Conservation (phyloP, 2,797 vertebrate species). For the Tarsius wallacei region DNA sequence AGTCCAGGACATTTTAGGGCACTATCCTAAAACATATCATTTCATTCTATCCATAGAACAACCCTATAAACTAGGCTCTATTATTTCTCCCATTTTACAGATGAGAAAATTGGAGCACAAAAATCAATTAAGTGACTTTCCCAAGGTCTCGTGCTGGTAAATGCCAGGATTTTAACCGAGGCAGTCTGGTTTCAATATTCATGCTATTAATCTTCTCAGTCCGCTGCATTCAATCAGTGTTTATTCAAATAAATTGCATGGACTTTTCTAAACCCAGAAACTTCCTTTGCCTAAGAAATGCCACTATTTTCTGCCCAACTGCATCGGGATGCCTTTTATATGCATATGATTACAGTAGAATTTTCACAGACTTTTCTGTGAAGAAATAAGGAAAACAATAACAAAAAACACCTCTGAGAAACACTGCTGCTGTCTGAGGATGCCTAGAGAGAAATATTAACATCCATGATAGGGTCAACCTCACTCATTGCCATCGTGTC, state of each 20-base stretch:
- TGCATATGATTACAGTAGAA: background rate
- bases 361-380: conserved; percentile 52
- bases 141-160: background rate
- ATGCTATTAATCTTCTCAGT: background rate
- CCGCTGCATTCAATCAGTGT: background rate
- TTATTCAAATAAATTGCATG: conserved; percentile 5
- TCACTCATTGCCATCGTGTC: background rate
- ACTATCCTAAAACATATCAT: background rate
- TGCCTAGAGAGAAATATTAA: conserved; percentile 6
- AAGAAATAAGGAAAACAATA: background rate
- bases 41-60: background rate
- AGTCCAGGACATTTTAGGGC: background rate
- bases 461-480: background rate
- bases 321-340: background rate
- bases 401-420: background rate
- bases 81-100: conserved; percentile 11
- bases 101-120: conserved; percentile 10
- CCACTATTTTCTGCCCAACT: background rate
- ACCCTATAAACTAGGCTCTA: background rate
- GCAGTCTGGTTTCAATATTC: background rate
- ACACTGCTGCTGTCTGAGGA: background rate
- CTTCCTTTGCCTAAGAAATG: background rate
- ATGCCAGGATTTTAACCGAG: conserved; percentile 10
- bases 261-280: conserved; percentile 22
- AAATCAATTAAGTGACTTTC: conserved; percentile 46